These are phyloP conservation scores for Pseudopodoces humilis DNA, from an alignment of 2,113 vertebrate genomes.

Conservation along the genomic window DNA sequence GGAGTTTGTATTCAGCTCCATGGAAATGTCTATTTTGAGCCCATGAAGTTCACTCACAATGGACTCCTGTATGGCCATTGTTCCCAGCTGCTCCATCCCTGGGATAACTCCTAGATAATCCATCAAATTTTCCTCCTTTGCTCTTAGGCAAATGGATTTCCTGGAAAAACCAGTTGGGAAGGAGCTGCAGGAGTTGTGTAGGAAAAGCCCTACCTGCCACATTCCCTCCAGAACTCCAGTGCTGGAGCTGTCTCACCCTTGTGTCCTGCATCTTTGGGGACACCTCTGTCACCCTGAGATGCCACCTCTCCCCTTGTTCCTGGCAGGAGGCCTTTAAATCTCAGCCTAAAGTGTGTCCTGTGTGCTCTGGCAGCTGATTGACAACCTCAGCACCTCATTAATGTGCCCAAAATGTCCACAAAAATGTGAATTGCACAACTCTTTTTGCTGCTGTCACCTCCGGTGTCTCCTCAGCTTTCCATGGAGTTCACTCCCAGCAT, in stretches of 20 bases:
- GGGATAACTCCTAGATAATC: background rate
- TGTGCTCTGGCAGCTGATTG: background rate
- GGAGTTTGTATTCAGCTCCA: background rate
- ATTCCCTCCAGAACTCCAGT: background rate
- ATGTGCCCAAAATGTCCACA: background rate
- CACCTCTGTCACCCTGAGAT: background rate
- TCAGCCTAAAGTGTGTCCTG: background rate
- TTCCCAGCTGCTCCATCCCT: background rate
- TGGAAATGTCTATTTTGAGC: background rate
- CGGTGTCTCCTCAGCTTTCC: background rate
- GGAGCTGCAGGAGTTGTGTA: background rate
- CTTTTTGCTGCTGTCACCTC: background rate
- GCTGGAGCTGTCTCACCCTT: background rate
- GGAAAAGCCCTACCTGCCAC: background rate
- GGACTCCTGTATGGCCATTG: background rate
- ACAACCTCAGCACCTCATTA: background rate
- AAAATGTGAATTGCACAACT: background rate
- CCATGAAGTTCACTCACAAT: background rate
- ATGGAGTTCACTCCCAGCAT: background rate
- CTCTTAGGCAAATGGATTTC: background rate
- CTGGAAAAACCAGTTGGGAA: background rate
- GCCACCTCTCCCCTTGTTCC: background rate
- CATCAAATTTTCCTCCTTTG: background rate
- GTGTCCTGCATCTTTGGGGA: background rate
- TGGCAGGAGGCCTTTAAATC: background rate